Conservation (phyloP, 2,113 vertebrate genomes). For the Phyllostomus hastatus region DNA sequence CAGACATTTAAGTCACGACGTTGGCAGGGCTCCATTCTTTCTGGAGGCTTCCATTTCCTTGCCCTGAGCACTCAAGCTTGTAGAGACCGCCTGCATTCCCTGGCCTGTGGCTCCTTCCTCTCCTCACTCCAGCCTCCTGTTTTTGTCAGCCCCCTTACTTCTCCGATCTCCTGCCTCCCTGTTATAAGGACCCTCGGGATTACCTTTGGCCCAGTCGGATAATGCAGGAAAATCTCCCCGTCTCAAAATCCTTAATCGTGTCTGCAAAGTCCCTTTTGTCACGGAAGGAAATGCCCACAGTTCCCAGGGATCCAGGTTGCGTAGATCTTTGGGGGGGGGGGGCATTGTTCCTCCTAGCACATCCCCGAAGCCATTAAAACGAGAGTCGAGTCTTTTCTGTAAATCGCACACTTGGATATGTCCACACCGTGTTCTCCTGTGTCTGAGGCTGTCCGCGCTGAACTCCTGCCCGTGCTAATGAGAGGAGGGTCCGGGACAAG, state of each 20-base stretch:
- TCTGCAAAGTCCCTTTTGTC: background rate
- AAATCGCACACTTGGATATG: constrained; percentile 26
- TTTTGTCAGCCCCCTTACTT: background rate
- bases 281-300: background rate
- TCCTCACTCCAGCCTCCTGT: background rate
- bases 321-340: background rate
- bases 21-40: background rate
- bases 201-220: background rate
- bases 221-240: background rate
- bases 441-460: constrained; percentile 9
- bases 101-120: background rate
- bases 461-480: background rate
- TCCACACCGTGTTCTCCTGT: background rate
- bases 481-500: background rate
- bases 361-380: background rate
- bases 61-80: background rate
- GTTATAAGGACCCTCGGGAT: background rate
- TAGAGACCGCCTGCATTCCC: too few species aligned
- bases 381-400: background rate
- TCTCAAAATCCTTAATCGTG: background rate
- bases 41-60: background rate
- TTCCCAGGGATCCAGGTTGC: background rate
- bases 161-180: background rate
- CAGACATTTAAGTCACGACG: background rate
- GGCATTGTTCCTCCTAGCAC: background rate